These are phyloP conservation scores for Laothoe populi DNA, from an alignment of 2,888 invertebrate species.

Conservation along the genomic window DNA sequence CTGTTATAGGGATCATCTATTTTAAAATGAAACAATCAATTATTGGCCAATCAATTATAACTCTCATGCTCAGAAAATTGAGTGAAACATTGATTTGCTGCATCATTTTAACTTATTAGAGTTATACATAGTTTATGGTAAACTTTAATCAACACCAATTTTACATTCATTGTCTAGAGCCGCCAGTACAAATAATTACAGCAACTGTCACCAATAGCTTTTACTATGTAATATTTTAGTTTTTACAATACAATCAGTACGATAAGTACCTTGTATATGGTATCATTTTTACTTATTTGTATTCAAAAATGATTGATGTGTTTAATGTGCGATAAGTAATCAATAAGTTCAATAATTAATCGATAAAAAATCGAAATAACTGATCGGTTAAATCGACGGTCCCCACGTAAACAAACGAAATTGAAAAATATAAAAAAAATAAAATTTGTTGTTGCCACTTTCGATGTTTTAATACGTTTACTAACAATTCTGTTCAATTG, in stretches of 20 bases:
- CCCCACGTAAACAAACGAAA: too few species aligned
- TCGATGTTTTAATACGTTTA: too few species aligned
- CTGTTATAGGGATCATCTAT: not conserved
- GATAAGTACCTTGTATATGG: not conserved
- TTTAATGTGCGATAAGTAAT: too few species aligned
- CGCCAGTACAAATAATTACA: constrained; percentile 8
- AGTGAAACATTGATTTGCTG: too few species aligned
- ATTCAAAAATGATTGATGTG: not conserved
- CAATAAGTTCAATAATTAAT: too few species aligned
- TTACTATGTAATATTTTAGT: not conserved
- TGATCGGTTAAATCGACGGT: too few species aligned
- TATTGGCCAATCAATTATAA: not conserved
- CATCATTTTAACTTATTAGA: too few species aligned
- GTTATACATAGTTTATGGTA: not conserved
- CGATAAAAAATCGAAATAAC: too few species aligned
- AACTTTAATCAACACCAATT: not conserved
- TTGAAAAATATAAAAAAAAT: too few species aligned
- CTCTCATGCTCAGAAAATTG: not conserved
- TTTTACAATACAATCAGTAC: too few species aligned
- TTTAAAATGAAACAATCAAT: not conserved
- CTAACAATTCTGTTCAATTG: too few species aligned
- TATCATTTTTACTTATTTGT: not conserved
- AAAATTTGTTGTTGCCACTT: too few species aligned
- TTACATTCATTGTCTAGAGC: not conserved
- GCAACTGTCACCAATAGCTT: not conserved